Conservation (phyloP, 2,888 invertebrate genomes). For the Cosmopolites sordidus region DNA sequence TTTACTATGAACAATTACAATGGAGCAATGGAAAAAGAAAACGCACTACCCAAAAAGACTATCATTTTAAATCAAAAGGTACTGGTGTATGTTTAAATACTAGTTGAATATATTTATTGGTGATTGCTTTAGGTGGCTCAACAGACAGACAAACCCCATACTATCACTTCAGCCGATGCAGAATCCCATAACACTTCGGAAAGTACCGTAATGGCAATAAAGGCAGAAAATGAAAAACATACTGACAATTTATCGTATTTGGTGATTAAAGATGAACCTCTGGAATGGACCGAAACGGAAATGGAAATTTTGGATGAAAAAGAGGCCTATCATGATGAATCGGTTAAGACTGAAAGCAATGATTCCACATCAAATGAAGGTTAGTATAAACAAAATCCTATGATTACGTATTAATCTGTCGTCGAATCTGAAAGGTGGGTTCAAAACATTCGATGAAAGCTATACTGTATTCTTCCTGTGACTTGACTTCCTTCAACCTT, state of each 20-base stretch:
- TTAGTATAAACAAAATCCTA: slow-evolving; percentile 13
- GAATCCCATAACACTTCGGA: slow-evolving; percentile 16
- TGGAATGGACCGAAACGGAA: slow-evolving; percentile 68
- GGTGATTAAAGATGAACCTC: slow-evolving; percentile 58
- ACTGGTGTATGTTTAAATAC: neutral
- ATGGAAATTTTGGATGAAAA: slow-evolving; percentile 56
- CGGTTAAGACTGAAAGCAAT: slow-evolving; percentile 60
- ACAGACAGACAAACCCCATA: slow-evolving; percentile 26
- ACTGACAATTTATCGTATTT: slow-evolving; percentile 38
- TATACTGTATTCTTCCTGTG: too few relatives aligned
- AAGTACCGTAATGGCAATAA: slow-evolving; percentile 14
- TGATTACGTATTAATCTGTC: too few relatives aligned
- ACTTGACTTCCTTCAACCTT: too few relatives aligned
- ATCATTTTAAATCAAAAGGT: slow-evolving; percentile 24
- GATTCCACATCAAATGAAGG: slow-evolving; percentile 27
- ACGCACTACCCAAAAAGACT: slow-evolving; percentile 13
- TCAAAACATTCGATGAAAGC: too few relatives aligned
- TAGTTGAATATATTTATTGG: neutral
- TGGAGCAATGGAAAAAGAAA: slow-evolving; percentile 23
- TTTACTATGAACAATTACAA: slow-evolving; percentile 26
- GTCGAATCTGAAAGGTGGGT: too few relatives aligned
- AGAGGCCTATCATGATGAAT: slow-evolving; percentile 63
- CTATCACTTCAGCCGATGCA: slow-evolving; percentile 25
- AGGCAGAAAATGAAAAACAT: slow-evolving; percentile 18
- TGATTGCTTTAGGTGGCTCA: slow-evolving; percentile 10